Evolutionary conservation across 2,113 vertebrate genomes (phyloP).

Genomic region (Anarrhichthys ocellatus): DNA sequence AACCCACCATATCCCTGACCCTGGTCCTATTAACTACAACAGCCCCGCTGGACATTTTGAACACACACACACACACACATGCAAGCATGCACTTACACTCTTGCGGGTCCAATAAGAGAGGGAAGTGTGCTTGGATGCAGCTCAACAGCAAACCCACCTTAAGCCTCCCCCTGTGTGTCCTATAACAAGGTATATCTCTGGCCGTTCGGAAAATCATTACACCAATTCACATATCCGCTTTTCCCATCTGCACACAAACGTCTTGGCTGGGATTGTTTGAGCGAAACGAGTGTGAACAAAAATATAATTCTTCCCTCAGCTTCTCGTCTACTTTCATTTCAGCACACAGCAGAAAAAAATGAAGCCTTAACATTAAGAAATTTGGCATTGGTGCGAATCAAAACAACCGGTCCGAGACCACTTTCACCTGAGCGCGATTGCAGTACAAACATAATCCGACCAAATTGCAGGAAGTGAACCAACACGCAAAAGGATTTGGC

Average conservation of each 20-base stretch:
- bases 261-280: neutral
- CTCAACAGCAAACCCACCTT: constrained; percentile 60
- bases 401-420: no score
- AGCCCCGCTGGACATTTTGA: constrained; percentile 37
- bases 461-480: no score
- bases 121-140: constrained; percentile 69
- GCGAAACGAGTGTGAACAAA: constrained; percentile 28
- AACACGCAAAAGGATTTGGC: no score
- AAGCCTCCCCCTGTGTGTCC: constrained; percentile 44
- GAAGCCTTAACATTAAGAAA: neutral
- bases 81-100: constrained; percentile 5
- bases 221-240: constrained; percentile 45
- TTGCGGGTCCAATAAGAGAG: constrained; percentile 63
- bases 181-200: constrained; percentile 48
- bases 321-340: constrained; percentile 5
- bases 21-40: constrained; percentile 62
- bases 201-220: constrained; percentile 52
- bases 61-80: constrained; percentile 10
- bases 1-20: constrained; percentile 65
- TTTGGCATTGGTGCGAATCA: neutral
- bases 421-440: no score
- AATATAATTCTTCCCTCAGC: neutral
- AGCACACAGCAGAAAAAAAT: neutral
- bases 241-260: constrained; percentile 45
- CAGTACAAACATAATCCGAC: no score